Evolutionary conservation across 2,888 invertebrate species (phyloP), one percentile per base, ranked within the genome.

Genomic region (Apodemia mormo): DNA sequence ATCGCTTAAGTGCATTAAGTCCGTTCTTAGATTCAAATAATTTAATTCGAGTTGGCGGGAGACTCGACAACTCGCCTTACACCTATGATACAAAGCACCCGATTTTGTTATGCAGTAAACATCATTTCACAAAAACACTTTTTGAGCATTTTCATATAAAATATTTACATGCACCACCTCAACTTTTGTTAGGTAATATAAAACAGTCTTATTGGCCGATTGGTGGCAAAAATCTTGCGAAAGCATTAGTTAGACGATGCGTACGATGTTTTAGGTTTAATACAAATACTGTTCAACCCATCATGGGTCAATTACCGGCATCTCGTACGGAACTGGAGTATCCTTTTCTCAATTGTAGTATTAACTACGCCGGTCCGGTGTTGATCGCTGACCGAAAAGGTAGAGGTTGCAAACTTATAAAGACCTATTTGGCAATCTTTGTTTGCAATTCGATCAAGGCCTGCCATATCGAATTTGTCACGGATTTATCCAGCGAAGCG

Each of bases 391-490:
- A 45, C 45, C 45, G 12, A 49, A 49, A 49, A 6, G 71, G 72
- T 74, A 54, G 56, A 70, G 43, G 68, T 70, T 66, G 64, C 71
- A 54, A 71, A 71, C 12, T 72, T 71, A 64, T 64, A 73, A 54
- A 73, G 74, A n/a, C 45, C 69, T 64, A 54, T 49, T 30, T 66
- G 45, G 45, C 30, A 30, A 52, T 66, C 9, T 66, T 66, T n/a
- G 49, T 66, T 45, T 66, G 66, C n/a, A 10, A 30, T 14, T 22
- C 64, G 43, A n/a, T 64, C 10, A 64, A 64, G n/a, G 73, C 71
- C 37, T 14, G 56, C 1, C 73, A 71, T 40, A 22, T 73, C 33
- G 72, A 49, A 14, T 14, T 49, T 6, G 49, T 49, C 49, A 49
- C 49, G 49, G 49, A 14, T 68, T 74, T n/a, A 67, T 71, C 8